Evolutionary conservation across 2,888 invertebrate genomes (phyloP), one percentile per base, ranked within the genome.

Genomic region (Crematogaster levior): DNA sequence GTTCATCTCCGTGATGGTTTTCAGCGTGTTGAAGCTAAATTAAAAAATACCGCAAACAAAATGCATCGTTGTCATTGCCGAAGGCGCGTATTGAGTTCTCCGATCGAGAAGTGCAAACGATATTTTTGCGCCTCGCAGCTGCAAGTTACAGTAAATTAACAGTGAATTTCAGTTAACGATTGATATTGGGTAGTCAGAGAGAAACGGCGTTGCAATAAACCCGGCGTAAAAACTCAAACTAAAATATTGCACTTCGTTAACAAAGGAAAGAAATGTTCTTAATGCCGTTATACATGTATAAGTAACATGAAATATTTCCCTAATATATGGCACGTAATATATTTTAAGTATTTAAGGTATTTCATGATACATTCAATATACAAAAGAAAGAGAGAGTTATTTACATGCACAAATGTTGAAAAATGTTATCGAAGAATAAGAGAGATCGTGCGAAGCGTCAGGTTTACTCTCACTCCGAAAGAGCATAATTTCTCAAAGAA

Each of bases 21-120:
- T 43, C 43, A 60, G 30, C 51, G 72, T 56, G 70, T 75, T 75
- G 75, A 61, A 46, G 63, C 70, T 65, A 82, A 84, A 86, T 86
- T 82, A 86, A 86, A 86, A 84, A 84, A 75, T 73, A n/a, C 65
- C 80, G 63, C 84, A 74, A 18, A 18, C 4, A 43, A 27, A 43
- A 15, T 53, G 66, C 73, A 56, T 48, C 58, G 65, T 30, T 9
- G 18, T 56, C 58, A 34, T 81, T 18, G 51, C 66, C 73, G 10
- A 60, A 60, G 51, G 75, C 74, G 61, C 43, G 9, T 63, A 63
- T 65, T 56, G 51, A 81, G 53, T 65, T 81, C 60, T 34, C 24
- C 53, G 53, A 34, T 18, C 18, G 43, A 48, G 18, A 81, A 30
- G 24, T 43, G 30, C 46, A 43, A 77, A 77, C 66, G 21, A 48